These are phyloP conservation scores for Enoplosus armatus DNA, from an alignment of 2,797 vertebrate species.

Conservation along the genomic window DNA sequence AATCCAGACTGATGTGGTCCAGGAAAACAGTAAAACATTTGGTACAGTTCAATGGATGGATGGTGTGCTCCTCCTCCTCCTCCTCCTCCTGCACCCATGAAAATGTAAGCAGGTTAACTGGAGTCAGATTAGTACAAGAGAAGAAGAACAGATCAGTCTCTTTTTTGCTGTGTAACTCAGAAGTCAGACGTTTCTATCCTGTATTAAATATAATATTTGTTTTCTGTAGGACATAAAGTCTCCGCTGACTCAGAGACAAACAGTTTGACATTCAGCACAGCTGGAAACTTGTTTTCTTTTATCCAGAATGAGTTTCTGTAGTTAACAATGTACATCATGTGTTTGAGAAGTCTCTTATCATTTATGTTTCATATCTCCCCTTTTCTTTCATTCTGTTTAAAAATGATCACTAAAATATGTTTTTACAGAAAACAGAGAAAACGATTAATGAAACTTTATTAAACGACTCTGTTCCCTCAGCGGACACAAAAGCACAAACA, in stretches of 20 bases:
- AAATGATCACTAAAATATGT: constrained; percentile 48
- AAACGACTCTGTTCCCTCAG: constrained; percentile 42
- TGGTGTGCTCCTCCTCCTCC: too few relatives aligned
- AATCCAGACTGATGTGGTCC: too few relatives aligned
- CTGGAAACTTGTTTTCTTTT: constrained; percentile 1
- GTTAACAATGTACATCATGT: neutral
- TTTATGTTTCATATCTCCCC: constrained; percentile 27
- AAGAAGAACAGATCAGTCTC: neutral
- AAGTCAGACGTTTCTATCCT: too few relatives aligned
- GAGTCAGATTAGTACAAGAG: neutral
- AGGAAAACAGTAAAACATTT: too few relatives aligned
- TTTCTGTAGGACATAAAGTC: too few relatives aligned
- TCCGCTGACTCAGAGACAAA: too few relatives aligned
- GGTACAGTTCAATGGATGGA: too few relatives aligned
- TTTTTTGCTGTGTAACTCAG: too few relatives aligned
- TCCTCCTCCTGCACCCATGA: too few relatives aligned
- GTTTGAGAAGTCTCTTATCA: constrained; percentile 30
- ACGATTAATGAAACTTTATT: constrained; percentile 39
- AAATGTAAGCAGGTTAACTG: too few relatives aligned
- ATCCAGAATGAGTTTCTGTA: neutral
- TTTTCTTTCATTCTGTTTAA: constrained; percentile 32
- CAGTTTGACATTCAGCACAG: constrained; percentile 19
- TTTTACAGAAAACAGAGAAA: constrained; percentile 47
- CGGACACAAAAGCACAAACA: constrained; percentile 66
- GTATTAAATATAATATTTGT: too few relatives aligned